Conservation (phyloP, 2,113 vertebrate genomes). For the Clarias magur region DNA sequence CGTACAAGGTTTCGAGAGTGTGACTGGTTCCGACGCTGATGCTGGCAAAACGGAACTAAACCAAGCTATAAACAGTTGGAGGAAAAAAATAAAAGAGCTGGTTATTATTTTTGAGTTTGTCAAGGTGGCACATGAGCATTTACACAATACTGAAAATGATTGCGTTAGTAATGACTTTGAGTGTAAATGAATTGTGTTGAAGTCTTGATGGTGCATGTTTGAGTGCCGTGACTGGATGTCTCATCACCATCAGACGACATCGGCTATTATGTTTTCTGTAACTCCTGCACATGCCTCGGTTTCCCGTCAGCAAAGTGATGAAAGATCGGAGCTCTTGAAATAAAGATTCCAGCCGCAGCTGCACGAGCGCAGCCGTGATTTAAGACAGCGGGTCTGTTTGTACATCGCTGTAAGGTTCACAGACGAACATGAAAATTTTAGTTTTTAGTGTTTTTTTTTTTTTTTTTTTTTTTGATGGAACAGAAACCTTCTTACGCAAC, state of each 20-base stretch:
- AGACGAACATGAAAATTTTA: slow-evolving; percentile 21
- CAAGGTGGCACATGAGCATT: background rate
- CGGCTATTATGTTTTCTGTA: background rate
- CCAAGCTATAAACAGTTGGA: background rate
- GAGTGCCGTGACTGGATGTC: background rate
- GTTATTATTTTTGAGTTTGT: background rate
- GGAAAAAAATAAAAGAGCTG: background rate
- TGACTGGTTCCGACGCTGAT: background rate
- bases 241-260: background rate
- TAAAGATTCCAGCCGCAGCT: slow-evolving; percentile 6
- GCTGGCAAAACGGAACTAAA: background rate
- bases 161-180: background rate
- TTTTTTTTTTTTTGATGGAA: slow-evolving; percentile 43
- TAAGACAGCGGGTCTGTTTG: slow-evolving; percentile 10
- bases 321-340: background rate
- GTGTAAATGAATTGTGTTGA: background rate
- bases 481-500: slow-evolving; percentile 34
- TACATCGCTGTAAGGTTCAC: slow-evolving; percentile 3
- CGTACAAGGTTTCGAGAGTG: background rate
- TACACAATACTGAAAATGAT: background rate
- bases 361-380: slow-evolving; percentile 28
- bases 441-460: slow-evolving; percentile 38
- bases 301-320: slow-evolving; percentile 10
- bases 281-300: background rate
- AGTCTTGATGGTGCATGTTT: background rate